Evolutionary conservation across 2,888 invertebrate species (phyloP), one percentile per base, ranked within the genome.

Genomic region (Vandiemenella viatica): DNA sequence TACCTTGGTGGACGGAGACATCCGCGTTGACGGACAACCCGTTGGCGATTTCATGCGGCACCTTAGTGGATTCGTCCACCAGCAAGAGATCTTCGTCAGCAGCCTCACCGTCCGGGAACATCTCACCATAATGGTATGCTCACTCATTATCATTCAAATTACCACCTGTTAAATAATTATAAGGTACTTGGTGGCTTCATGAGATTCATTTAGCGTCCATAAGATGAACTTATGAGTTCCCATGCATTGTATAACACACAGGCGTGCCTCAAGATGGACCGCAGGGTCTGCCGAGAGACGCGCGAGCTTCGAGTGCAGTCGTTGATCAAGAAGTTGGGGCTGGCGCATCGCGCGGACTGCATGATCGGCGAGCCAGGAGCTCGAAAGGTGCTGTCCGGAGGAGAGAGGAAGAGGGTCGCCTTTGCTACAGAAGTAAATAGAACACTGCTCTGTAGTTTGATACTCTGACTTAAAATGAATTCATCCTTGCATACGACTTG

Each of bases 381-480:
- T 17, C 70, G 73, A 46, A 89, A 88, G 64, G 83, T 89, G 0
- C 70, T 96, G 1, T 95, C 93, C 0, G 93, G 95, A 0, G 96
- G 96, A 0, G 96, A 96, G 63, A 82, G 84, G 61, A 95, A 95
- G 62, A 73, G 95, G 48, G 68, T 96, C 17, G 83, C 93, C 0
- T 93, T 96, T 63, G 96, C 93, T 4, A 83, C 90, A 1, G 95
- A 95, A 72, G 87, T 86, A 65, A 59, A 56, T n/a, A n/a, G n/a
- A n/a, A n/a, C n/a, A n/a, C n/a, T n/a, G n/a, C n/a, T n/a, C n/a
- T n/a, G n/a, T n/a, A n/a, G n/a, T n/a, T n/a, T n/a, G n/a, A n/a
- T n/a, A n/a, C n/a, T n/a, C n/a, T n/a, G n/a, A n/a, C n/a, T n/a
- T n/a, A n/a, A n/a, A n/a, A n/a, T n/a, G n/a, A n/a, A n/a, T n/a